Base-by-base conservation (phyloP, 2,888 invertebrate species). In the Agriotes lineatus region DNA sequence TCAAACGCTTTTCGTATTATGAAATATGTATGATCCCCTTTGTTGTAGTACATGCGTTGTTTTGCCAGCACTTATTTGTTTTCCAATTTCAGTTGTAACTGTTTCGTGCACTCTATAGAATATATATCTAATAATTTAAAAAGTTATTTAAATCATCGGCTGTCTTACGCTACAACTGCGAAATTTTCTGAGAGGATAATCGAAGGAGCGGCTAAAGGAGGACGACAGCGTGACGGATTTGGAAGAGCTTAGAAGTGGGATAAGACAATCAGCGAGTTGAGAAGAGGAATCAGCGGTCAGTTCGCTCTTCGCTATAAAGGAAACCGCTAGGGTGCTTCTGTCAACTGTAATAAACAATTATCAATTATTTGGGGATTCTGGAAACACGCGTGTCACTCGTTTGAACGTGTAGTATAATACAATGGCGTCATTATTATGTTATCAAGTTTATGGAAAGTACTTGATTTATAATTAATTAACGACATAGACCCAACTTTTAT, bases 1-100 rank as follows among this genome's bases (percentile, higher is more conserved):
- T 79, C 79, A 78, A 81, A 81, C 80, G 79, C 80, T 80, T 78
- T 72, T 74, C 72, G 77, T 78, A 75, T 67, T 70, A 81, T 82
- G 79, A 80, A 82, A 82, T 80, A 82, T 82, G 78, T 80, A 82
- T 82, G 79, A 78, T 4, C 14, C 12, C n/a, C 6, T 6, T 2
- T 12, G 37, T 12, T 35, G 5, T 12, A 12, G 5, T 39, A 14
- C 37, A 39, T 14, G 5, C 14, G 4, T 12, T 9, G n/a, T 39
- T 1, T 39, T 39, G 14, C 12, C 2, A 14, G 5, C 12, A 12
- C n/a, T 35, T 35, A 12, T n/a, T 2, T 12, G 14, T 1, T 2
- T n/a, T 39, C 1, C 12, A n/a, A n/a, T n/a, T 14, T 39, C 4
- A 9, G 37, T 2, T 39, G 10, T 39, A 12, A 37, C 9, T 3